Conservation (phyloP, 2,888 invertebrate species). For the Pherbina coryleti region DNA sequence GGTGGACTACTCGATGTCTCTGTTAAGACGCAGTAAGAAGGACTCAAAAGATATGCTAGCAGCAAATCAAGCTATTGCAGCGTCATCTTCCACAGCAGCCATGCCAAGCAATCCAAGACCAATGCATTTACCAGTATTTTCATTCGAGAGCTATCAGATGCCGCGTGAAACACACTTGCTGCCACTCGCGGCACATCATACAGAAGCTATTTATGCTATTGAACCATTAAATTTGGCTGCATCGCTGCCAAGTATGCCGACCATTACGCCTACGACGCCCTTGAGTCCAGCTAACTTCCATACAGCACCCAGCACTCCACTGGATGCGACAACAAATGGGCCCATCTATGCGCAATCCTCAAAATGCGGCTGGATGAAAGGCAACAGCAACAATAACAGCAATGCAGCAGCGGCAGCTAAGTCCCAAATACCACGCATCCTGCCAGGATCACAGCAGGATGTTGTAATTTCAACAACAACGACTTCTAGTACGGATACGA, state of each 20-base stretch:
- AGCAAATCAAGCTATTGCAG: constrained; percentile 20
- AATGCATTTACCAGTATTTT: constrained; percentile 36
- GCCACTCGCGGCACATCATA: constrained; percentile 54
- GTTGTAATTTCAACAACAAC: constrained; percentile 28
- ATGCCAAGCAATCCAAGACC: constrained; percentile 12
- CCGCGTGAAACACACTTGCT: background rate
- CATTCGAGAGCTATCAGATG: background rate
- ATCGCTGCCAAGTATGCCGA: constrained; percentile 21
- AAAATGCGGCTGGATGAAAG: constrained; percentile 48
- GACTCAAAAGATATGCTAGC: constrained; percentile 28
- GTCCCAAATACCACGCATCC: constrained; percentile 56
- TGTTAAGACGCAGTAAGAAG: background rate
- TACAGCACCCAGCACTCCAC: constrained; percentile 32
- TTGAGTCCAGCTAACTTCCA: constrained; percentile 20
- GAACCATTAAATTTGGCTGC: constrained; percentile 43
- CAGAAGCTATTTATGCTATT: constrained; percentile 63
- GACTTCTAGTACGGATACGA: constrained; percentile 30
- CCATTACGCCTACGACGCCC: constrained; percentile 37
- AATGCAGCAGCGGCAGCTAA: constrained; percentile 47
- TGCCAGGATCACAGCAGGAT: constrained; percentile 8
- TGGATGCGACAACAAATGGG: constrained; percentile 43
- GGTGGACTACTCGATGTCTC: constrained; percentile 47
- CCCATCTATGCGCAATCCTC: constrained; percentile 60
- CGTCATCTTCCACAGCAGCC: background rate
- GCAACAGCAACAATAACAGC: constrained; percentile 4